Conservation (phyloP, 2,797 vertebrate species). For the Ptychadena robeensis region DNA sequence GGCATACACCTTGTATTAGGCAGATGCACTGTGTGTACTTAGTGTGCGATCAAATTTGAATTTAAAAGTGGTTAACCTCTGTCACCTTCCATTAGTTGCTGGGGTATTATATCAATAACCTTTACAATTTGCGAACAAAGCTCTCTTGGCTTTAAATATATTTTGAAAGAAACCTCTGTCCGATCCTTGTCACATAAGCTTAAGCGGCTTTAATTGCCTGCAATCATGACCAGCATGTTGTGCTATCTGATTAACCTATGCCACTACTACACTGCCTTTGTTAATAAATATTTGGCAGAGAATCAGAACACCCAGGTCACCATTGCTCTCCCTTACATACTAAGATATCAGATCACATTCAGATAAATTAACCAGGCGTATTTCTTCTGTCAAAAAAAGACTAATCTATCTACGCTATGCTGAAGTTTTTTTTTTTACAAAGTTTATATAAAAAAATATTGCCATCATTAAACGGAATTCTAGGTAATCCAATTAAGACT, state of each 20-base stretch:
- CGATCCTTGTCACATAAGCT: slow-evolving; percentile 38
- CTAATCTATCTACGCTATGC: slow-evolving; percentile 42
- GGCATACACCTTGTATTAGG: neutral
- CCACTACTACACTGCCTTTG: slow-evolving; percentile 30
- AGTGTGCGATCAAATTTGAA: neutral
- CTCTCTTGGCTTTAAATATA: slow-evolving; percentile 41
- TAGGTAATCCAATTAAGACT: slow-evolving; percentile 68
- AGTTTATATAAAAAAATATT: slow-evolving; percentile 55
- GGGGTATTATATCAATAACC: slow-evolving; percentile 20
- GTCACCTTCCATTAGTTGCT: slow-evolving; percentile 18
- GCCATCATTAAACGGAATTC: slow-evolving; percentile 60
- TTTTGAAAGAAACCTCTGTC: slow-evolving; percentile 28
- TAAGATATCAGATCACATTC: neutral
- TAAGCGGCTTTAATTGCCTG: slow-evolving; percentile 50
- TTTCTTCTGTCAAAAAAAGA: neutral
- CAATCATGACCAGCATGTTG: slow-evolving; percentile 30
- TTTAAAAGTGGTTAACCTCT: slow-evolving; percentile 9
- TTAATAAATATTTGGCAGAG: slow-evolving; percentile 43
- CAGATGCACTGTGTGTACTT: neutral
- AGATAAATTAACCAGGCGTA: slow-evolving; percentile 19
- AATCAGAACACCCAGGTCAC: neutral
- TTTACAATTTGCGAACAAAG: slow-evolving; percentile 45
- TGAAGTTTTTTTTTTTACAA: slow-evolving; percentile 48
- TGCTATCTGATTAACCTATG: slow-evolving; percentile 56
- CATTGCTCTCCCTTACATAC: neutral